Evolutionary conservation across 1,140 invertebrate species (phyloP), one percentile per base, ranked within the genome.

Genomic region (Drosophila equinoxialis): DNA sequence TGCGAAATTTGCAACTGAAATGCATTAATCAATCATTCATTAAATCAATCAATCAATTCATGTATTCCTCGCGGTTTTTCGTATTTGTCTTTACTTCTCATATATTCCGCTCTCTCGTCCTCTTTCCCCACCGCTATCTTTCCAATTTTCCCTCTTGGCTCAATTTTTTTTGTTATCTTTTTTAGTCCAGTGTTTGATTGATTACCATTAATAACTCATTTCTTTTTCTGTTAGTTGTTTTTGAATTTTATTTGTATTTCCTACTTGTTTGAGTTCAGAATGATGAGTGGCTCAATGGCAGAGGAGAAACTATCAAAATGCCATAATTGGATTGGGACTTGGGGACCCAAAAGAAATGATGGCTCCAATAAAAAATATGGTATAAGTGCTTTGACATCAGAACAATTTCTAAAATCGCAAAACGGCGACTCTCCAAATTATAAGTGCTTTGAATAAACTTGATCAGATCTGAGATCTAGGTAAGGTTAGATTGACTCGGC

Each of bases 21-120:
- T 89, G 84, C 84, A 89, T 89, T 89, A 89, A 89, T 89, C 84
- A 89, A 89, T 89, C 84, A 89, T 89, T 89, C 84, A 89, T 89
- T 89, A 89, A 89, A 89, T 89, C 84, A 89, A 89, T 89, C 84
- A 89, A 89, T 89, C 84, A 89, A 84, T 89, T 87, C 79, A 87
- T 87, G 76, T 82, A 86, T 87, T 82, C 82, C 69, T 73, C 68
- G 79, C 79, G 72, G 30, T 60, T 55, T 35, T 33, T 33, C n/a
- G 23, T 33, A 58, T 61, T 48, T 20, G 17, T 77, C 48, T 64
- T 67, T 71, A 14, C n/a, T 55, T 68, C 48, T 74, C 39, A 33
- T 62, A 23, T 45, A 61, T 7, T 30, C 51, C 73, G 14, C 48
- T 54, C 60, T 14, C 14, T 30, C 48, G 30, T 41, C 55, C 64